phyloP scores from a whole-genome alignment of 2,113 vertebrate species.

The Neodontobutis hainanensis region DNA sequence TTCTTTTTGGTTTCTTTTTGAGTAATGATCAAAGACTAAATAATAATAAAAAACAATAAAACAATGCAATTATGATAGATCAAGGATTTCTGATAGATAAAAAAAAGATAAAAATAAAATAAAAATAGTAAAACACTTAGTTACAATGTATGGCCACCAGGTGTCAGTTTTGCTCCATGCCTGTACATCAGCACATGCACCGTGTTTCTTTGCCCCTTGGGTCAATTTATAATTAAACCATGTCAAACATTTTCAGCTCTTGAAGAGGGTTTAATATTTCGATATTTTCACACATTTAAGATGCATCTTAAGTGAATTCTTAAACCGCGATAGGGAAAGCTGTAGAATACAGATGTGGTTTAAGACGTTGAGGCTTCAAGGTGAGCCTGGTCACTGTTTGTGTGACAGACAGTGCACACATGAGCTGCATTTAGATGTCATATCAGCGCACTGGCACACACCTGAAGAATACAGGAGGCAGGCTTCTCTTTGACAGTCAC shows the following conservation, averaged over 20 bases:
- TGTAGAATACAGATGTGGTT: not conserved
- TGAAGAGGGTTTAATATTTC: slow-evolving; percentile 6
- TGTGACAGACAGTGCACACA: not conserved
- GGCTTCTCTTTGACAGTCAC: not conserved
- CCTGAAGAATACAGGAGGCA: not conserved
- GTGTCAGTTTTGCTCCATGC: slow-evolving; percentile 45
- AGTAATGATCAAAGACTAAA: too few species aligned
- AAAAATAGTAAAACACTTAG: not conserved
- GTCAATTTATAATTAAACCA: slow-evolving; percentile 25
- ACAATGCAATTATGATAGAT: too few species aligned
- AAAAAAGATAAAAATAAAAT: too few species aligned
- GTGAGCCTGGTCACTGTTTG: not conserved
- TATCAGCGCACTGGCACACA: not conserved
- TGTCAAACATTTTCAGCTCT: slow-evolving; percentile 19
- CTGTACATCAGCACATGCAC: not conserved
- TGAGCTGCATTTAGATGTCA: not conserved
- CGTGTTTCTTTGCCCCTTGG: slow-evolving; percentile 8
- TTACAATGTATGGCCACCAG: slow-evolving; percentile 34
- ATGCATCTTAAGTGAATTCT: not conserved
- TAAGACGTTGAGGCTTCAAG: not conserved
- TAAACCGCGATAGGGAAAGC: not conserved
- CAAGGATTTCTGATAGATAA: too few species aligned
- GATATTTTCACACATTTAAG: slow-evolving; percentile 4
- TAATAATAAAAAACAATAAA: too few species aligned
- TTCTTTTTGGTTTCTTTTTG: too few species aligned